A percentile compares a stretch with the other conserved stretches of the same genome.
These are phyloP conservation scores for Montifringilla adamsi DNA, from an alignment of 2,113 vertebrate species.

Conservation along the genomic window DNA sequence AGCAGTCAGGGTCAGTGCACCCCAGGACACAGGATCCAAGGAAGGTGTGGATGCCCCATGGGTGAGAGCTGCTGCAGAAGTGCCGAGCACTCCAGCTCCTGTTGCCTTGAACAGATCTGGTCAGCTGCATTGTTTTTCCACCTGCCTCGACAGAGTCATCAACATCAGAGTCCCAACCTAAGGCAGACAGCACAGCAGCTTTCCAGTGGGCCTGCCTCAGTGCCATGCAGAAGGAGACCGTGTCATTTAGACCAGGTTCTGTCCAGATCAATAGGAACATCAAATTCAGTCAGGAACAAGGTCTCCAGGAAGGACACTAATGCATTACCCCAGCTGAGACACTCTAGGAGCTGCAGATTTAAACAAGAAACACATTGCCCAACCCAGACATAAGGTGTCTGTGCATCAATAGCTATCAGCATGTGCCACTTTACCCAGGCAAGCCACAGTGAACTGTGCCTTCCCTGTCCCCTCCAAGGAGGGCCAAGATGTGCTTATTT, in stretches of 20 bases:
- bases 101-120: not conserved
- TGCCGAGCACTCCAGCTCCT: not conserved
- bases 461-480: not conserved
- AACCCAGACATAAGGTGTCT: not conserved
- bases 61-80: not conserved
- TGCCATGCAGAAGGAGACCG: not conserved
- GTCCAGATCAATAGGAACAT: not conserved
- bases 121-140: not conserved
- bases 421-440: not conserved
- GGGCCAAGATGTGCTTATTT: not conserved
- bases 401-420: not conserved
- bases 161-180: rapidly evolving
- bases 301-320: not conserved
- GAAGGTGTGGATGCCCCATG: rapidly evolving
- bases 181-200: not conserved
- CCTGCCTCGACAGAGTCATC: rapidly evolving
- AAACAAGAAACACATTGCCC: not conserved
- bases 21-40: not conserved
- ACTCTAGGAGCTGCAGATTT: not conserved
- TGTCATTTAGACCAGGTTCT: not conserved
- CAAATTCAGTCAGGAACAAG: not conserved
- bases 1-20: not conserved
- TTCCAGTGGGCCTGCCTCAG: not conserved
- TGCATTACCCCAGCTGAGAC: not conserved
- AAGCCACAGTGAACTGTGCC: not conserved